Base-by-base conservation (phyloP, 2,113 vertebrate genomes). In the Python bivittatus region DNA sequence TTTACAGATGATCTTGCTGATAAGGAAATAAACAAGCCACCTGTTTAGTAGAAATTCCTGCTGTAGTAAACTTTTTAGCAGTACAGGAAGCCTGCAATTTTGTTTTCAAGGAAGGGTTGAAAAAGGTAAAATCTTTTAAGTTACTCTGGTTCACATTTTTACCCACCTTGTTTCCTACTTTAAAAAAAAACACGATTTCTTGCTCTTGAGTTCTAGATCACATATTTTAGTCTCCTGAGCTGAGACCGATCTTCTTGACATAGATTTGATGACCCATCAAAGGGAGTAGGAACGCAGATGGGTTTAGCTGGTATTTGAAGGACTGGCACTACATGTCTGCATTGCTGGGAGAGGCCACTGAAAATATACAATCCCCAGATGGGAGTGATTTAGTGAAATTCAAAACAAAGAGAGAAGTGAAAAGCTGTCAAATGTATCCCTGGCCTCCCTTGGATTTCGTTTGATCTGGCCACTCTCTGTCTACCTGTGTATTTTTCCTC, bases 331-430 rank as follows among this genome's bases (percentile, higher is more conserved):
- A 91, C 95, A 96, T 96, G 95, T 97, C 96, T 95, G 92, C 96
- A 72, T 95, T 96, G 93, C 96, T 97, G 93, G 90, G 96, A 97
- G 95, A 97, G 97, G 95, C 96, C 97, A 97, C 95, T 97, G 95
- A 98, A 98, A 98, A 98, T 97, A 98, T 97, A 98, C 97, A 98
- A 97, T 97, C 96, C 96, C 97, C 98, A 98, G 97, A 97, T 89
- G 96, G 97, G 96, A 98, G 95, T 94, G 97, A 98, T 98, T 98
- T 98, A 96, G 95, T 93, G 94, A 98, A 98, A 98, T 98, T 97
- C 97, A 97, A 97, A 97, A 91, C 98, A 98, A 97, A 97, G 96
- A 96, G 86, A 94, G 94, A 96, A 97, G 96, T 96, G 93, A 91
- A 96, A 96, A 98, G 97, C 97, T 97, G 97, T 98, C 97, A 98